Base-by-base conservation (phyloP, 2,113 vertebrate genomes). In the Capreolus pygargus region DNA sequence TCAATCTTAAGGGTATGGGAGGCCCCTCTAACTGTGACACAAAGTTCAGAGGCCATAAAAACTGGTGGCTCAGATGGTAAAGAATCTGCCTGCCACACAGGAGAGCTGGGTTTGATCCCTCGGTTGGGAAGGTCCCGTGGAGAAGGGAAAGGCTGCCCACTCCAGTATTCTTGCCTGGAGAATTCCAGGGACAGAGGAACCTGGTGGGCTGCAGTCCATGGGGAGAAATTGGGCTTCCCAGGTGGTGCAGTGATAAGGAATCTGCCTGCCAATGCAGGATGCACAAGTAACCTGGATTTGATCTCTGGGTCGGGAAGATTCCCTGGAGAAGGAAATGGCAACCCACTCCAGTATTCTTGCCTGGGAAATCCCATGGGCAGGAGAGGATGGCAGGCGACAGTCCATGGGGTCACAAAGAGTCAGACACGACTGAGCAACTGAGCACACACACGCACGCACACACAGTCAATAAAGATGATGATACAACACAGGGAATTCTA, bases 371-470 rank as follows among this genome's bases (percentile, higher is more conserved):
- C 64, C n/a, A 12, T 1, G n/a, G 64, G 36, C 9, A 5, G 64
- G 21, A 17, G 64, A 70, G n/a, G n/a, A 19, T 70, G 64, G 64
- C 1, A 9, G 64, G 64, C 64, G 11, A 17, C 2, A 70, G n/a
- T 21, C n/a, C 64, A 1, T 5, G 10, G 19, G 64, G n/a, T 36
- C 9, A 3, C n/a, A 70, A 39, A 39, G 39, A 39, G 39, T 14
- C 39, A 1, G 70, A 43, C 23, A 43, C 2, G 3, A 14, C 36
- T 27, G 70, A 76, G 70, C 12, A 0, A 15, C 39, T 43, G 23
- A 25, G 12, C 39, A 27, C 39, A 7, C 45, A 7, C 70, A 76
- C 1, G 2, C 6, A 14, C 36, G 14, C 23, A 27, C 6, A 14
- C 36, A 76, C 23, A 27, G 0, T 6, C 70, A 27, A 27, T 43